Base-by-base conservation (phyloP, 2,113 vertebrate genomes). In the Tricholaema leucomelas region DNA sequence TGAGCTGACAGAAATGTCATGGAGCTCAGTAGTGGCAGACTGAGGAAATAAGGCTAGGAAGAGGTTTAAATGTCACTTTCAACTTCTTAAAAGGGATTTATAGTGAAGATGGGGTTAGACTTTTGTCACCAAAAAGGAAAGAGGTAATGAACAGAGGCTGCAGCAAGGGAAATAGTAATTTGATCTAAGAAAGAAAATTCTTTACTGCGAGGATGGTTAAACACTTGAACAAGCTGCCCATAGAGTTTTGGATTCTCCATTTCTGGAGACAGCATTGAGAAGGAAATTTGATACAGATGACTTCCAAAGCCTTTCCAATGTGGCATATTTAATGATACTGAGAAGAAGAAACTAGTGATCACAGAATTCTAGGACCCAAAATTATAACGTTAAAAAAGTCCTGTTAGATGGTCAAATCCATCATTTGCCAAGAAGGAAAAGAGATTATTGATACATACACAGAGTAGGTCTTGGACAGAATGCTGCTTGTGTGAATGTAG, bases 61-160 rank as follows among this genome's bases (percentile, higher is more conserved):
- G 81, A 81, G 31, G 87, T 60, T 87, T 95, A 95, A 93, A 95
- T 89, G 87, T 92, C 85, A 85, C 71, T 87, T 96, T 93, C 58
- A 75, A 81, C 85, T 92, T 78, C 87, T 88, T 96, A 69, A 72
- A 88, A 78, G 67, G 63, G 75, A 92, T 92, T 95, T 95, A 75
- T 78, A 75, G 58, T 78, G 58, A 87, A 91, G 48, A 81, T 52
- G 54, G 61, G 92, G 63, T 58, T 89, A 91, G 81, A 75, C 69
- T 86, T 86, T 66, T 88, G 72, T 90, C 72, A 92, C 90, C 42
- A 87, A 95, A 96, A 88, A 78, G 81, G 70, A 78, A 92, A 93
- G 73, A 92, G 54, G 36, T 66, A 88, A 75, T 73, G 83, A 82
- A 77, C 13, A 83, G 67, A 80, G 36, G 15, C 76, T 77, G 30